Evolutionary conservation across 2,113 vertebrate genomes (phyloP), one percentile per base, ranked within the genome.

Genomic region (Pleuronectes platessa): DNA sequence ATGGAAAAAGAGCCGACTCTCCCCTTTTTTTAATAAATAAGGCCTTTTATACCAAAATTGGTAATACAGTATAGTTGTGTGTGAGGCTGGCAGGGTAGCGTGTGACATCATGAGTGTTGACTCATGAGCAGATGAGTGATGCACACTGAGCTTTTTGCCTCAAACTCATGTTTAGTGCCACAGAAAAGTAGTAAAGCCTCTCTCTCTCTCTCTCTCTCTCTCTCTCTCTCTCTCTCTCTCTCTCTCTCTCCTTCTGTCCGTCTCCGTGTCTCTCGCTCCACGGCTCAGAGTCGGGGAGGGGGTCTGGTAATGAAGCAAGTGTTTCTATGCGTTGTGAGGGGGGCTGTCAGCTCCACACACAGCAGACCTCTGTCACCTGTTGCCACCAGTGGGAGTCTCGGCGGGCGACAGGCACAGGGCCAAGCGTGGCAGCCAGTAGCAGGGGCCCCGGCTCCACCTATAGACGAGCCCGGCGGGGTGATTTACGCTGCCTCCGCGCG

Each of bases 21-120:
- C 76, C 77, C 70, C 76, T 77, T 81, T 85, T 88, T 88, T 85
- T 80, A 83, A 92, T 94, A 93, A 93, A 94, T 94, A 94, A 93
- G 92, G 67, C 68, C 90, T 92, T 94, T 94, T 94, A 93, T 92
- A 90, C 78, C 5, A 84, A 81, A 84, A 77, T 82, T 79, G 78
- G 83, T 87, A 79, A 80, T 88, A 92, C 85, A 85, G 91, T 91
- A 85, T 85, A 84, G 88, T 85, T 89, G 89, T 91, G 91, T 87
- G 89, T 77, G 86, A 83, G 89, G 76, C 91, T 93, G 92, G 92
- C 92, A 74, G 21, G 69, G 76, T 75, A n/a, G 59, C 67, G 64
- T 26, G 88, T 95, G 93, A 94, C 93, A 94, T 95, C 94, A 94
- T 92, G 87, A 80, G 73, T 92, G 91, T 93, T 93, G 93, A 93